Conservation (phyloP, 2,113 vertebrate genomes). For the Hymenochirus boettgeri region DNA sequence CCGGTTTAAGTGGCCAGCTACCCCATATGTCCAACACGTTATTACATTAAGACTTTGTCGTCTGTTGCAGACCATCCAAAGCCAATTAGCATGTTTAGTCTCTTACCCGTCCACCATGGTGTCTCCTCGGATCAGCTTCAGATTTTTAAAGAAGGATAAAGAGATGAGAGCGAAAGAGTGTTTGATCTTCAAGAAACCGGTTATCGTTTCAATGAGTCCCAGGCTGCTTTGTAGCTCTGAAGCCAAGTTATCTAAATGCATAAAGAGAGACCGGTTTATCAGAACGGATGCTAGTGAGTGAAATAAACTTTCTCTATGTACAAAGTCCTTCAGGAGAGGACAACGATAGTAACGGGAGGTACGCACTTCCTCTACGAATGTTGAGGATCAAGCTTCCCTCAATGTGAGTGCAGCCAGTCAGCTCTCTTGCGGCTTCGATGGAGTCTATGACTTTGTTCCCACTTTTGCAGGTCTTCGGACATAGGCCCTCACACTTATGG, state of each 20-base stretch:
- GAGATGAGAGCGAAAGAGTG: conserved; percentile 72
- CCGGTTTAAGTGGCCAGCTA: too few relatives aligned
- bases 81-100: too few relatives aligned
- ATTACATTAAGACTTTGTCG: too few relatives aligned
- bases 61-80: too few relatives aligned
- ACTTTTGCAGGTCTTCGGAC: conserved; percentile 72
- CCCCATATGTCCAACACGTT: too few relatives aligned
- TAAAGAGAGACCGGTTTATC: too few relatives aligned
- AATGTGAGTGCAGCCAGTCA: conserved; percentile 67
- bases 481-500: conserved; percentile 68
- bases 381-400: conserved; percentile 73
- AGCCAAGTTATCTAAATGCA: conserved; percentile 63
- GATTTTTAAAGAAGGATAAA: conserved; percentile 71
- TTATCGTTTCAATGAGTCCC: conserved; percentile 72
- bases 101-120: conserved; percentile 74
- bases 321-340: too few relatives aligned
- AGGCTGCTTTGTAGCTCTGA: conserved; percentile 62
- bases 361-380: conserved; percentile 72
- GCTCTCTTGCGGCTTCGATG: conserved; percentile 54
- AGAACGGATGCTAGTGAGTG: too few relatives aligned
- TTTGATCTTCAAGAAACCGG: conserved; percentile 75
- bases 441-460: conserved; percentile 75
- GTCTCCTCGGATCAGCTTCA: conserved; percentile 70
- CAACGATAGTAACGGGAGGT: neutral
- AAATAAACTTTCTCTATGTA: too few relatives aligned